Conservation (phyloP, 2,113 vertebrate species). For the Castor canadensis region DNA sequence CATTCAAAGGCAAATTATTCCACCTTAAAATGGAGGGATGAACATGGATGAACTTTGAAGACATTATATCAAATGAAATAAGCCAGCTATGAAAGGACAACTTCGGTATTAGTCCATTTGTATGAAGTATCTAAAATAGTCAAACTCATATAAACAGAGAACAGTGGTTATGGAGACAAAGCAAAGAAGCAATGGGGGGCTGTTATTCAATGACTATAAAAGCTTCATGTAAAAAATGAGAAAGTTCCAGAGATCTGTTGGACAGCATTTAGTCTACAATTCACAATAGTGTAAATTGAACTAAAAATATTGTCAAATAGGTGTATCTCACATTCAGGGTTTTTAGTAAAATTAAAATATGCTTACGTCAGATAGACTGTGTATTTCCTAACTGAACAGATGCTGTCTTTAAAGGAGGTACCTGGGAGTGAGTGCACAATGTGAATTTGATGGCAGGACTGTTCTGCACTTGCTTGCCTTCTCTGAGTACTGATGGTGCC, state of each 20-base stretch:
- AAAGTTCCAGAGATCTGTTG: background rate
- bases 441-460: background rate
- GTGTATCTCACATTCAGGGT: background rate
- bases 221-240: background rate
- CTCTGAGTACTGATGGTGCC: background rate
- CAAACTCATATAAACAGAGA: background rate
- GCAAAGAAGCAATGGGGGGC: background rate
- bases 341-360: background rate
- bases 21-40: background rate
- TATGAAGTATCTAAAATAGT: background rate
- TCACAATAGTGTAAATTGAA: background rate
- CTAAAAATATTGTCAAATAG: background rate
- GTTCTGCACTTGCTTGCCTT: background rate
- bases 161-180: accelerated
- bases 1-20: background rate
- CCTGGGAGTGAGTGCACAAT: background rate
- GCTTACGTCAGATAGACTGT: background rate
- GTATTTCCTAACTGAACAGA: background rate
- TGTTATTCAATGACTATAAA: background rate
- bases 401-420: background rate
- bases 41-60: background rate
- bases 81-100: background rate
- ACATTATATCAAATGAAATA: background rate
- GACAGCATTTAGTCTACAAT: background rate
- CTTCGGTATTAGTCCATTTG: no score